Evolutionary conservation across 2,888 invertebrate species (phyloP), one percentile per base, ranked within the genome.

Genomic region (Tortricodes alternella): DNA sequence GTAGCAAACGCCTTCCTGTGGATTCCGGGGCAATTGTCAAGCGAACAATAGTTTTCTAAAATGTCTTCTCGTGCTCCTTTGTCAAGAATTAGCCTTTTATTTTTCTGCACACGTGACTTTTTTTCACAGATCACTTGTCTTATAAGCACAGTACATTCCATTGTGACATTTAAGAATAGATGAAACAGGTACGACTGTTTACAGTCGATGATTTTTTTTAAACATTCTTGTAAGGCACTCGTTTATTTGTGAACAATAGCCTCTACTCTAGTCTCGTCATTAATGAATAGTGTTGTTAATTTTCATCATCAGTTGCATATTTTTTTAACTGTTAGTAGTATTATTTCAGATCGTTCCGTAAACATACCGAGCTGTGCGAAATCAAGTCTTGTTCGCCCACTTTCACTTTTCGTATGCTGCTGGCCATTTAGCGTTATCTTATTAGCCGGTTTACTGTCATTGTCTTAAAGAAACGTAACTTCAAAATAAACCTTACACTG

Each of bases 301-400:
- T 29, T 9, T 11, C 9, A 29, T 5, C 1, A 27, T 9, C 27
- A 27, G n/a, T n/a, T 29, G 3, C 11, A 9, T 1, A n/a, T 5
- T 8, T 9, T 29, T 29, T 11, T 11, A n/a, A 29, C n/a, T 29
- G 9, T 41, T 15, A n/a, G 23, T 41, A 24, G 41, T 23, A 38
- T 53, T 49, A 37, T 39, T 50, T 38, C 67, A 63, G 66, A 59
- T 60, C 62, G 53, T 48, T 49, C 62, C 44, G 67, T 67, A 73
- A 73, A 75, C 74, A n/a, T n/a, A 29, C 75, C 75, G 74, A 66
- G 68, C 64, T 70, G 68, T 78, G 77, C 80, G 80, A 85, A 83
- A 84, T 80, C 79, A 80, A 80, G 78, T 78, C 77, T 78, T 53
- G 65, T 63, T 71, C 78, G 70, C 73, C 78, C 80, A 78, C 82